Percentiles rank a stretch among this genome's conserved stretches.
phyloP scores from a whole-genome alignment of 2,113 vertebrate genomes.

The Diadophis punctatus region DNA sequence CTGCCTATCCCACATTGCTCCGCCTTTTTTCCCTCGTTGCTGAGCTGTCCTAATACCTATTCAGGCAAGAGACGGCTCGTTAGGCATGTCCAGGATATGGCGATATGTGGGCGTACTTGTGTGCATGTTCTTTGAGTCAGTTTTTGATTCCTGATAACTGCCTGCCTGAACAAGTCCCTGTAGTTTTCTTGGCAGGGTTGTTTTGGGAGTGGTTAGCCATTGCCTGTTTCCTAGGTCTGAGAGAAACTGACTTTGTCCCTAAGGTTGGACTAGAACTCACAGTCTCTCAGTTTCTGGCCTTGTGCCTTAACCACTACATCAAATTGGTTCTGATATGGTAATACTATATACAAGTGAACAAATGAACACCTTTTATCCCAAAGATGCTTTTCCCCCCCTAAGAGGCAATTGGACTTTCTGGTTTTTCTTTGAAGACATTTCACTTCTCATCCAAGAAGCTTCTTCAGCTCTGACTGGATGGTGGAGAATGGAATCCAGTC shows the following conservation, averaged over 20 bases:
- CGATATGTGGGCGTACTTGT: not conserved
- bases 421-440: no score
- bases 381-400: no score
- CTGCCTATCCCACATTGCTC: no score
- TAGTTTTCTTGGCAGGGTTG: not conserved
- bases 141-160: not conserved
- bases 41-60: no score
- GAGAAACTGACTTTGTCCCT: not conserved
- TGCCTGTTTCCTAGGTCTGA: not conserved
- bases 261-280: not conserved
- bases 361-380: not conserved
- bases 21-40: no score
- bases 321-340: not conserved
- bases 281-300: not conserved
- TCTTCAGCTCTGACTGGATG: no score
- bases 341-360: not conserved
- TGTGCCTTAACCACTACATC: not conserved
- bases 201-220: not conserved
- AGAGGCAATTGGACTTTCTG: no score
- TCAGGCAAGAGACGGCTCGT: no score
- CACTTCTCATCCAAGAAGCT: no score
- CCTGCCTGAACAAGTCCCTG: not conserved
- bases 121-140: not conserved
- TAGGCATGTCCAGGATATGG: no score
- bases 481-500: no score